These are phyloP conservation scores for Chironomus tentans DNA, from an alignment of 2,888 invertebrate species.

Conservation along the genomic window DNA sequence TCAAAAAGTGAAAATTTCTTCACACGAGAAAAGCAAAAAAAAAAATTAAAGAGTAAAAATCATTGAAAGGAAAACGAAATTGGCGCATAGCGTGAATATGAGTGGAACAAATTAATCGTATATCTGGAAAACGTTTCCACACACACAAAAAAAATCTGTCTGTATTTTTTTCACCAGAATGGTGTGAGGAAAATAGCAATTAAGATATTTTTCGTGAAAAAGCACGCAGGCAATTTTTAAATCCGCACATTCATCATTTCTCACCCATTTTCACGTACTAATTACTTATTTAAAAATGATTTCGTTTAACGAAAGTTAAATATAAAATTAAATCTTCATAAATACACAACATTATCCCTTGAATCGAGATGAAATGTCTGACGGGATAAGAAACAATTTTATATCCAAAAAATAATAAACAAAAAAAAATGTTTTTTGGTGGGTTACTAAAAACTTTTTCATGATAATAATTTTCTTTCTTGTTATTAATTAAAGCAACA, in stretches of 20 bases:
- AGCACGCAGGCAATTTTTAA: conserved; percentile 4
- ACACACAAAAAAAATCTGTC: neutral
- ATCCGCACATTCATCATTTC: neutral
- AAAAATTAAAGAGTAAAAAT: neutral
- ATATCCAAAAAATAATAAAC: neutral
- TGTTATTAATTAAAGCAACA: neutral
- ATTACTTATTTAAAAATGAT: neutral
- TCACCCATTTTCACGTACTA: neutral
- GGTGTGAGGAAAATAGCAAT: neutral
- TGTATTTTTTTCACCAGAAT: neutral
- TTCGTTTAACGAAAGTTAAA: neutral
- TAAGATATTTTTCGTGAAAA: conserved; percentile 1
- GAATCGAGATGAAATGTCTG: neutral
- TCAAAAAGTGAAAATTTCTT: too few relatives aligned
- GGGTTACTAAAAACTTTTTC: neutral
- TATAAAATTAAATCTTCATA: too few relatives aligned
- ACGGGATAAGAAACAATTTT: neutral
- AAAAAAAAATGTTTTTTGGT: too few relatives aligned
- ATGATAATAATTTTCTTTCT: neutral
- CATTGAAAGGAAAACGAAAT: neutral
- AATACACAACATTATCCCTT: neutral
- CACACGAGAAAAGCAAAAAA: neutral
- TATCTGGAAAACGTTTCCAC: too few relatives aligned
- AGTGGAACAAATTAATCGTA: too few relatives aligned
- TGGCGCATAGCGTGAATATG: neutral